Evolutionary conservation across 2,797 vertebrate species (phyloP), one percentile per base, ranked within the genome.

Genomic region (Hippoglossus hippoglossus): DNA sequence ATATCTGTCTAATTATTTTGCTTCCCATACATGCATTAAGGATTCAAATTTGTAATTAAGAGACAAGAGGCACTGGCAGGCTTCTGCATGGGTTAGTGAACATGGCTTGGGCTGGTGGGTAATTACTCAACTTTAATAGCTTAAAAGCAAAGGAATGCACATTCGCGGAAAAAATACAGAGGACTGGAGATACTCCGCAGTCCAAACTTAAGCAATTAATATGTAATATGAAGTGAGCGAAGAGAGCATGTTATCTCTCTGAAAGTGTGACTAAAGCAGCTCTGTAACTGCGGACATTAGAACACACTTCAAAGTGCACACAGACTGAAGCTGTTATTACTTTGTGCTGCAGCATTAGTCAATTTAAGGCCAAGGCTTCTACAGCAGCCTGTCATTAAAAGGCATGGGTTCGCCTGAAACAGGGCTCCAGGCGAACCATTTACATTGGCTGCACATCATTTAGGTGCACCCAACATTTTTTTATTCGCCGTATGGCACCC

Each of bases 11-110:
- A 96, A 97, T 97, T 96, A 96, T 96, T 96, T 96, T 93, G 91
- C 93, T 95, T 96, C 94, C 93, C 95, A 95, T 94, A 93, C 84
- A 85, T 91, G 92, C 91, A 96, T 96, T 95, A 96, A 93, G 91
- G 90, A 95, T 95, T 96, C 93, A 94, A 82, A 96, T 95, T 95
- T 93, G 93, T 96, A 96, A 97, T 96, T 96, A 96, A 96, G 95
- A 96, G 95, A 95, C 95, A 96, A 95, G 94, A 95, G 94, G 94
- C 92, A 79, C 93, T 95, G 94, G 95, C 95, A 95, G 94, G 89
- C 92, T 93, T 93, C 92, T 93, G 90, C 92, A 96, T 89, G 95
- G 95, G 93, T 95, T 95, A 95, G 88, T 96, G 94, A 96, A 94
- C 95, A 96, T 92, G 90, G 92, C 89, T 89, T 81, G 91, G 94